Conservation (phyloP, 2,113 vertebrate genomes). For the Corythoichthys haematopterus region DNA sequence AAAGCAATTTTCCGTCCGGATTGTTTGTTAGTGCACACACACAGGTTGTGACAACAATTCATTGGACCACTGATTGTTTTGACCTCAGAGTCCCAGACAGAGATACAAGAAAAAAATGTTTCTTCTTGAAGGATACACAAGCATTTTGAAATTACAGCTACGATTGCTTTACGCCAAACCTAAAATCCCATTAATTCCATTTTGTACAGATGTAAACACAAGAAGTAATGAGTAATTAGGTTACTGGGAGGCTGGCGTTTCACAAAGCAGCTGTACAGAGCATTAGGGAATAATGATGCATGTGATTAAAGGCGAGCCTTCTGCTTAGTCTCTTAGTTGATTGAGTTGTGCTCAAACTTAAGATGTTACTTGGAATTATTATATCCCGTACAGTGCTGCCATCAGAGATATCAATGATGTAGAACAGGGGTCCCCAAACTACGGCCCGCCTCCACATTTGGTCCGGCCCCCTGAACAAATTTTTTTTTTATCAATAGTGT, state of each 20-base stretch:
- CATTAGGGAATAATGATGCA: conserved; percentile 40
- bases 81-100: no score
- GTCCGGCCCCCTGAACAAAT: no score
- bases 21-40: background rate
- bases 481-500: no score
- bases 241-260: conserved; percentile 27
- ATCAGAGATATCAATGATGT: no score
- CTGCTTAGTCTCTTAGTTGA: conserved; percentile 25
- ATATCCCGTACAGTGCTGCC: no score
- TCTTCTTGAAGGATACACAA: background rate
- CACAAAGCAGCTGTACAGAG: conserved; percentile 19
- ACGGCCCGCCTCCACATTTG: no score
- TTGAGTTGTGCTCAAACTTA: conserved; percentile 36
- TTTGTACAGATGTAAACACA: conserved; percentile 12
- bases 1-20: background rate
- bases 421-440: no score
- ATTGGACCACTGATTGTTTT: background rate
- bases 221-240: conserved; percentile 20
- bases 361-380: conserved; percentile 24
- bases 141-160: background rate
- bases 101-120: background rate
- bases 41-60: background rate
- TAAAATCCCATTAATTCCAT: background rate
- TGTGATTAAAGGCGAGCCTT: conserved; percentile 37
- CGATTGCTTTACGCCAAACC: background rate